Evolutionary conservation across 2,888 invertebrate species (phyloP).

Genomic region (Endomychus coccineus): DNA sequence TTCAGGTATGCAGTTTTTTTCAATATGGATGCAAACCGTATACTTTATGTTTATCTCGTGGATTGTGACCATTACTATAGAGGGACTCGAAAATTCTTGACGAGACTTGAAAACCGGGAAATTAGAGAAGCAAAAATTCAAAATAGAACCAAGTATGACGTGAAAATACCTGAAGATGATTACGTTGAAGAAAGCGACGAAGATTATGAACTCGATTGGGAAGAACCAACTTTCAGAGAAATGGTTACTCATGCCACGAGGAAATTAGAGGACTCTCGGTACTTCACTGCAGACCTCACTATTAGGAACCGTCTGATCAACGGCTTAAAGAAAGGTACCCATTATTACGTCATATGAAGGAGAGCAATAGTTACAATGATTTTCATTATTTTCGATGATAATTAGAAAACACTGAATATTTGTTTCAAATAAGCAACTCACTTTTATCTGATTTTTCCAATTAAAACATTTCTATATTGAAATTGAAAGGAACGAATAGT

Average conservation of each 20-base stretch:
- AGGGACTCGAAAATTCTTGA: constrained; percentile 26
- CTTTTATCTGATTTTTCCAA: too few species aligned
- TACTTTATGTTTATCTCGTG: constrained; percentile 8
- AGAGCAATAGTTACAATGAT: too few species aligned
- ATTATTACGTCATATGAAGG: too few species aligned
- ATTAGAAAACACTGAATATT: too few species aligned
- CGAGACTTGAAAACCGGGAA: constrained; percentile 23
- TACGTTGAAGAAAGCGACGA: not conserved
- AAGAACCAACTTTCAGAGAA: constrained; percentile 1
- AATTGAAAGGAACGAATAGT: too few species aligned
- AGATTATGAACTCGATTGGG: not conserved
- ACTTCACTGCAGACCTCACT: constrained; percentile 6
- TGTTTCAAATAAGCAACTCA: too few species aligned
- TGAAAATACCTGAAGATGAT: constrained; percentile 16
- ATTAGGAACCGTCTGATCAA: constrained; percentile 2
- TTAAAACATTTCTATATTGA: too few species aligned
- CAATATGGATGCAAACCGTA: constrained; percentile 6
- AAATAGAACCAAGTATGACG: constrained; percentile 29
- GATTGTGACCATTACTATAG: constrained; percentile 6
- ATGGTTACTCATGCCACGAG: constrained; percentile 8
- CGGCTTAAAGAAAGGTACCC: constrained; percentile 10
- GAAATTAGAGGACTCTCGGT: not conserved
- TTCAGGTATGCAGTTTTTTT: constrained; percentile 9
- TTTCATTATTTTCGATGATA: too few species aligned
- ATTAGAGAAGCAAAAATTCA: constrained; percentile 18